phyloP scores from a whole-genome alignment of 2,113 vertebrate species.

The Zeus faber region DNA sequence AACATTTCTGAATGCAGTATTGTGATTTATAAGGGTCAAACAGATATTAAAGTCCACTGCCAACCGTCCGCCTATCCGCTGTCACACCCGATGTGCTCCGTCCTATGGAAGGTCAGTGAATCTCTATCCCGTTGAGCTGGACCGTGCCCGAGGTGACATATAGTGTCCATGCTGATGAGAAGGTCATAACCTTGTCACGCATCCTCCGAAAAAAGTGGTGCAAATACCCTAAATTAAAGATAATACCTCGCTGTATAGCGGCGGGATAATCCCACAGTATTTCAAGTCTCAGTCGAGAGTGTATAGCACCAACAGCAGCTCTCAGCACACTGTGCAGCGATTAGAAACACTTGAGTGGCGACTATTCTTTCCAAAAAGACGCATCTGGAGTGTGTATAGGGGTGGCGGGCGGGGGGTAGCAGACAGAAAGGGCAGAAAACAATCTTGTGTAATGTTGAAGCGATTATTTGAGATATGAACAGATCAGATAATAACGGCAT shows the following conservation, averaged over 20 bases:
- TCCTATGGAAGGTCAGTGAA: background rate
- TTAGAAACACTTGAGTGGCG: slow-evolving; percentile 55
- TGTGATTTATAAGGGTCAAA: background rate
- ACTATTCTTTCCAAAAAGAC: slow-evolving; percentile 8
- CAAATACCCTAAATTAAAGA: slow-evolving; percentile 29
- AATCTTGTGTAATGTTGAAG: no score
- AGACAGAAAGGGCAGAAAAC: no score
- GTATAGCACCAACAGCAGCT: slow-evolving; percentile 33
- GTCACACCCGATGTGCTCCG: background rate
- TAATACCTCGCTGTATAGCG: slow-evolving; percentile 25
- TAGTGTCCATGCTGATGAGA: background rate
- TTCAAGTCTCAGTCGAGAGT: slow-evolving; percentile 38
- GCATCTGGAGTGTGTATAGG: slow-evolving; percentile 20
- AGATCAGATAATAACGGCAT: no score
- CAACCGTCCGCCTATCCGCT: no score
- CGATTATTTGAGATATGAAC: no score
- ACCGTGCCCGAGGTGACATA: background rate
- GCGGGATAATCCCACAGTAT: slow-evolving; percentile 41
- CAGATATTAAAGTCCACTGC: background rate
- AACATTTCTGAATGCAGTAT: no score
- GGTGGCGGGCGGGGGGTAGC: background rate
- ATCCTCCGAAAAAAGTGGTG: slow-evolving; percentile 8
- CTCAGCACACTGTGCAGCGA: slow-evolving; percentile 46
- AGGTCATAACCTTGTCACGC: slow-evolving; percentile 11
- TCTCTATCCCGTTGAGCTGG: background rate